Evolutionary conservation across 2,797 vertebrate species (phyloP), one percentile per base, ranked within the genome.

Genomic region (Danio tinwini): DNA sequence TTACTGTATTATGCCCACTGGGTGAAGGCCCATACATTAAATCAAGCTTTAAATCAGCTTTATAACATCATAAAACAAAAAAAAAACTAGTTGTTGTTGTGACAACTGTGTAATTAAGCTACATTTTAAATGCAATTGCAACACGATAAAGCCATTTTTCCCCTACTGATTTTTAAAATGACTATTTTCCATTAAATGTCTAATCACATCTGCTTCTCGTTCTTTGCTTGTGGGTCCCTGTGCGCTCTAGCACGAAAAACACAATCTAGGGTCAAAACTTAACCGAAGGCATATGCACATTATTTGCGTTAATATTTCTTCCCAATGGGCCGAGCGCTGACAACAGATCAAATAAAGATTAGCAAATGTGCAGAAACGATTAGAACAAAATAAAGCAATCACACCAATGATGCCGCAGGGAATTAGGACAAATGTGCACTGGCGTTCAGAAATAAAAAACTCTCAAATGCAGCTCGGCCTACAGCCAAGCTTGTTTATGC

Each of bases 241-340:
- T 77, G 62, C 67, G 61, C 50, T 74, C 61, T 72, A 72, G 63
- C 55, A 63, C 49, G 29, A 75, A 59, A 12, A 77, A 69, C 56
- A 16, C 53, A 40, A 64, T 71, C 50, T 61, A 58, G 69, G 80
- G 71, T 79, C 80, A 71, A 64, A 78, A 63, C 44, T 37, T 74
- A 65, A 58, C 42, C 47, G 8, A 72, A 53, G 68, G 68, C 56
- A 61, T 65, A 62, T 79, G 58, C 71, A 59, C 64, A 81, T 74
- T 71, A 52, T 47, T 40, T 68, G 47, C 5, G 40, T 52, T 73
- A 71, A 47, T 78, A 44, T 59, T 45, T 19, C 37, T 16, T 55
- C 58, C 37, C 40, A 37, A 14, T 39, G 47, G 42, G 21, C 58
- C 21, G 13, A 3, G 19, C 42, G 2, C 50, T 19, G 69, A 64